phyloP scores from a whole-genome alignment of 2,888 invertebrate species.

The Troides aeacus region DNA sequence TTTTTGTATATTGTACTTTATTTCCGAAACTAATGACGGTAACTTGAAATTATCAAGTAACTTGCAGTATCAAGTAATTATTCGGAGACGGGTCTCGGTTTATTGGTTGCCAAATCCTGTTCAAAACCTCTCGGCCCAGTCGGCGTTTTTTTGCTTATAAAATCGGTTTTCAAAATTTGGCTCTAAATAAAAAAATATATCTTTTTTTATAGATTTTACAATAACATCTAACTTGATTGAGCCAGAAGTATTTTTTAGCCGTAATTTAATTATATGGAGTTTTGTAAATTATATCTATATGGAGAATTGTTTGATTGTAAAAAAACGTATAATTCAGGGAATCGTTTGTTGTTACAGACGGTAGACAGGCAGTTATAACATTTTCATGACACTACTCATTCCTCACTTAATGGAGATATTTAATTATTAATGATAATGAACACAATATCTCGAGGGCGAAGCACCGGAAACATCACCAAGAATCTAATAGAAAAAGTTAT shows the following conservation, averaged over 20 bases:
- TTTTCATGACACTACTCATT: background rate
- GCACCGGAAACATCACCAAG: slow-evolving; percentile 34
- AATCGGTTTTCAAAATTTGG: no score
- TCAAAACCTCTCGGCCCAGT: no score
- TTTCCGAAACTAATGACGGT: no score
- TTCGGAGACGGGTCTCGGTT: no score
- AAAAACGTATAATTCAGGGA: background rate
- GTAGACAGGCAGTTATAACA: slow-evolving; percentile 5
- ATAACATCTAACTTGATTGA: no score
- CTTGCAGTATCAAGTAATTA: no score
- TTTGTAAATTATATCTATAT: background rate
- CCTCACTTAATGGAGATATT: slow-evolving; percentile 11
- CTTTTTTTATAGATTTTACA: no score
- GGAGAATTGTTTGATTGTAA: background rate
- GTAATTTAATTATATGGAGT: background rate
- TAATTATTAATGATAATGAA: slow-evolving; percentile 16
- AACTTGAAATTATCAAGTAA: no score
- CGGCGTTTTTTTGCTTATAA: no score
- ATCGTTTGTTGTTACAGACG: background rate
- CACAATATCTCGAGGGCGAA: slow-evolving; percentile 25
- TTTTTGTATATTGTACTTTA: no score
- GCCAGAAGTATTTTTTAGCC: background rate
- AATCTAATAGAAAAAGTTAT: slow-evolving; percentile 34
- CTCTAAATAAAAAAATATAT: no score
- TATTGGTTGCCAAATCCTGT: no score